Evolutionary conservation across 1,140 invertebrate genomes (phyloP).

Genomic region (Cryptotermes secundus): DNA sequence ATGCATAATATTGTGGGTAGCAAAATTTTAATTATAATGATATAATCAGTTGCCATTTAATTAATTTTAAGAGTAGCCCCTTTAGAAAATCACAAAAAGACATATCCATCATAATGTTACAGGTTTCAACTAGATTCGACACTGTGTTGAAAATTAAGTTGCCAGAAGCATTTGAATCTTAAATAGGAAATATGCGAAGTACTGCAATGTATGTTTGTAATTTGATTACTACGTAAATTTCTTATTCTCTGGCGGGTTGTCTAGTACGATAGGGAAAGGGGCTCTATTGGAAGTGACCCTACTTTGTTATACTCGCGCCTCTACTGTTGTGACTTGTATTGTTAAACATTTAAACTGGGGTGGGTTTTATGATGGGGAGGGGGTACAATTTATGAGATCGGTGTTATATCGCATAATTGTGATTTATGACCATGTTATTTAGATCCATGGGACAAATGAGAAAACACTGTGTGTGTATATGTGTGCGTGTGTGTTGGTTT

Average conservation of each 20-base stretch:
- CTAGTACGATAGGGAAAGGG: neutral
- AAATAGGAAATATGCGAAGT: neutral
- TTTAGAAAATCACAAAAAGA: too few relatives aligned
- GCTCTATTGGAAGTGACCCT: neutral
- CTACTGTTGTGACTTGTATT: neutral
- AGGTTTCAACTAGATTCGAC: too few relatives aligned
- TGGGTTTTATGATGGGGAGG: neutral
- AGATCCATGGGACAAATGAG: neutral
- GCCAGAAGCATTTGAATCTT: too few relatives aligned
- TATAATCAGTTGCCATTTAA: too few relatives aligned
- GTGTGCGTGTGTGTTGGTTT: neutral
- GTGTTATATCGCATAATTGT: neutral
- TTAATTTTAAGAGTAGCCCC: too few relatives aligned
- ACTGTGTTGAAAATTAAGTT: too few relatives aligned
- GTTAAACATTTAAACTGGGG: constrained; percentile 19
- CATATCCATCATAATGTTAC: too few relatives aligned
- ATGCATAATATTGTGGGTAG: too few relatives aligned
- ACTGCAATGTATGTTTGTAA: neutral
- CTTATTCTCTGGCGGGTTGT: neutral
- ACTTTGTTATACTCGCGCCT: constrained; percentile 11
- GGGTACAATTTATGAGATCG: neutral
- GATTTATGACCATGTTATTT: constrained; percentile 3
- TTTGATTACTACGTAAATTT: neutral
- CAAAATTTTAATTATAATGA: too few relatives aligned
- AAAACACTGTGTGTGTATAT: neutral